Percentiles rank a stretch among this genome's conserved stretches.
Evolutionary conservation across 1,140 invertebrate species (phyloP).

Genomic region (Bilobella aurantiaca): DNA sequence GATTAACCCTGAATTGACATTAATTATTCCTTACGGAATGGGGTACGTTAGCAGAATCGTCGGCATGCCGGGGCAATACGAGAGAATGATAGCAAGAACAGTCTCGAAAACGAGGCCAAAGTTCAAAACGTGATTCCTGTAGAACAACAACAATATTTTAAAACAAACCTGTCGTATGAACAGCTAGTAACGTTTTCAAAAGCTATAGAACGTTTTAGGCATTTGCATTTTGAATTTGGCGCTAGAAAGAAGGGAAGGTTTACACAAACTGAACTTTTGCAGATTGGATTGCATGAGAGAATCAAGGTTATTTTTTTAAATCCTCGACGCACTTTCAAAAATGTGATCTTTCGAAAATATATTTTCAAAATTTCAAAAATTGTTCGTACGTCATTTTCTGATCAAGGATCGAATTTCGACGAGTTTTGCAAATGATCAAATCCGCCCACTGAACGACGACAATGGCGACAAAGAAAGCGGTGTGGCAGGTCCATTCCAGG

Average conservation of each 20-base stretch:
- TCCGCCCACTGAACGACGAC: constrained; percentile 53
- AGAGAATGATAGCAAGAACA: constrained; percentile 53
- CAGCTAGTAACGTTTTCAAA: too few relatives aligned
- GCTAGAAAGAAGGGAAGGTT: too few relatives aligned
- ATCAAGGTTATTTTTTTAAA: too few relatives aligned
- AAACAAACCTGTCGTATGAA: too few relatives aligned
- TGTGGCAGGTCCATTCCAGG: constrained; percentile 23
- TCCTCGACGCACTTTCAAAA: too few relatives aligned
- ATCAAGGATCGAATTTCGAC: constrained; percentile 46
- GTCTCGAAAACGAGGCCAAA: constrained; percentile 66
- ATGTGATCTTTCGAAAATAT: background rate
- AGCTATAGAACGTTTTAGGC: too few relatives aligned
- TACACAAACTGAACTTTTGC: too few relatives aligned
- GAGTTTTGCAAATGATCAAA: constrained; percentile 50
- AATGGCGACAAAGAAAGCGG: constrained; percentile 50
- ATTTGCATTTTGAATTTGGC: too few relatives aligned
- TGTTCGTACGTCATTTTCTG: constrained; percentile 47
- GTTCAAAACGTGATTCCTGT: constrained; percentile 62
- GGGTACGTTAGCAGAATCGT: constrained; percentile 48
- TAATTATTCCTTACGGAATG: constrained; percentile 37
- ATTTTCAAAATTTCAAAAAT: constrained; percentile 4
- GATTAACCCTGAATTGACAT: background rate
- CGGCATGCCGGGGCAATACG: constrained; percentile 46
- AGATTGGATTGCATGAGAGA: too few relatives aligned
- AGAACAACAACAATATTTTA: too few relatives aligned